A percentile compares a stretch with the other conserved stretches of the same genome.
phyloP scores from a whole-genome alignment of 2,797 vertebrate genomes.

The Austrolebias charrua region DNA sequence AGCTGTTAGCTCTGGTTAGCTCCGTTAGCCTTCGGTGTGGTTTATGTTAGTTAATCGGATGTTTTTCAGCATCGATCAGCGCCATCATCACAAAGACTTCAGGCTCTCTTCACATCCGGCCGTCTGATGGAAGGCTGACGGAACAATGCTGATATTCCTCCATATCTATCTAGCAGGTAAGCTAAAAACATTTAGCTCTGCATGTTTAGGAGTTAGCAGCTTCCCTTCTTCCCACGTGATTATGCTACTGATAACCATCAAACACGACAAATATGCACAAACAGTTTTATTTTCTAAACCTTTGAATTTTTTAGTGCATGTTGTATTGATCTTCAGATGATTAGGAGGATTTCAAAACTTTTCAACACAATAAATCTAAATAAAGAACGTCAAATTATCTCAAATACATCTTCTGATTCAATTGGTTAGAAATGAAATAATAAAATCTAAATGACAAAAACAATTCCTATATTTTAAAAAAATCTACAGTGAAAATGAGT shows the following conservation, averaged over 20 bases:
- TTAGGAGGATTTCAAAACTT: too few relatives aligned
- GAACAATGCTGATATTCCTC: slow-evolving; percentile 67
- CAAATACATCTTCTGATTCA: too few relatives aligned
- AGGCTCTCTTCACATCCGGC: slow-evolving; percentile 20
- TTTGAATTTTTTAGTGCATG: too few relatives aligned
- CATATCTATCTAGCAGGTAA: slow-evolving; percentile 63
- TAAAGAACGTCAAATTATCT: too few relatives aligned
- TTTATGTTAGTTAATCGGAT: slow-evolving; percentile 35
- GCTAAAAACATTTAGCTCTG: slow-evolving; percentile 4
- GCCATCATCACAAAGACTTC: slow-evolving; percentile 27
- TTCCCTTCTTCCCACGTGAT: not conserved
- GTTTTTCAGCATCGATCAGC: slow-evolving; percentile 30
- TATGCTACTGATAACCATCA: slow-evolving; percentile 29
- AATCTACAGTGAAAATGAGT: too few relatives aligned
- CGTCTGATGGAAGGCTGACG: slow-evolving; percentile 65
- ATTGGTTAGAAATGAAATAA: too few relatives aligned
- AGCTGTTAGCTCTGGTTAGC: slow-evolving; percentile 49
- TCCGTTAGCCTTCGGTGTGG: not conserved
- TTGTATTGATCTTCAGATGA: too few relatives aligned
- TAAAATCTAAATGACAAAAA: too few relatives aligned
- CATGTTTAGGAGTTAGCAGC: slow-evolving; percentile 8
- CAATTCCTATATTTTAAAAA: too few relatives aligned
- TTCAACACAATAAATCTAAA: too few relatives aligned
- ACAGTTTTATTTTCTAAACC: too few relatives aligned
- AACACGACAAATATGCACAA: not conserved